These are phyloP conservation scores for Chromoteleia sp. DNA, from an alignment of 2,888 invertebrate species.

Conservation along the genomic window DNA sequence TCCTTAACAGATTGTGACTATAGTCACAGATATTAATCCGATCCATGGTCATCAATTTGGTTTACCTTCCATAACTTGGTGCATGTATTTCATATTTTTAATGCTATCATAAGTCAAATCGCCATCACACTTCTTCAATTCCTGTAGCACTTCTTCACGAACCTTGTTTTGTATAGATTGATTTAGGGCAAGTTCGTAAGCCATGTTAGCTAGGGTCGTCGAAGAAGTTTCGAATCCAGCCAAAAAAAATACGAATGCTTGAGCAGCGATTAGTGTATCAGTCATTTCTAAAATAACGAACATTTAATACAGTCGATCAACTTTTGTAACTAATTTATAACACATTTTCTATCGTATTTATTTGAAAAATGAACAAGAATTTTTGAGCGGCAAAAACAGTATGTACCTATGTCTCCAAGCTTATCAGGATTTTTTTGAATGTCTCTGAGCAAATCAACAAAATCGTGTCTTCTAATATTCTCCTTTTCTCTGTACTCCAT, in stretches of 20 bases:
- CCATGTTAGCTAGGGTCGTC: slow-evolving; percentile 81
- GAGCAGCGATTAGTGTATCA: slow-evolving; percentile 81
- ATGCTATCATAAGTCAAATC: slow-evolving; percentile 82
- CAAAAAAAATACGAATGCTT: slow-evolving; percentile 84
- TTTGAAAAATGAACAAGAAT: too few species aligned
- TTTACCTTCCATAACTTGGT: slow-evolving; percentile 82
- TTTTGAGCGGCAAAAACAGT: too few species aligned
- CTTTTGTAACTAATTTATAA: too few species aligned
- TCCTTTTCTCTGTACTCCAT: slow-evolving; percentile 82
- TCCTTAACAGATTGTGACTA: too few species aligned
- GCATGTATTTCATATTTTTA: slow-evolving; percentile 83
- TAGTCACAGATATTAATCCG: too few species aligned
- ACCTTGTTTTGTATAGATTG: slow-evolving; percentile 82
- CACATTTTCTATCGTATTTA: too few species aligned
- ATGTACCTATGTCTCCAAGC: slow-evolving; percentile 74
- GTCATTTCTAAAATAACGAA: slow-evolving; percentile 78
- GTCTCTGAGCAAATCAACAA: slow-evolving; percentile 83
- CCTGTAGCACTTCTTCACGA: slow-evolving; percentile 81
- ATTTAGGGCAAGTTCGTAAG: slow-evolving; percentile 83
- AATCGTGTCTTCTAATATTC: slow-evolving; percentile 83
- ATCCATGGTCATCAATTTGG: too few species aligned
- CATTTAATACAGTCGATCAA: too few species aligned
- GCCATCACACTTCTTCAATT: slow-evolving; percentile 77
- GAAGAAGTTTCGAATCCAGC: slow-evolving; percentile 85
- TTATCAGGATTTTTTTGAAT: slow-evolving; percentile 75